Percentiles rank a stretch among this genome's conserved stretches.
These are phyloP conservation scores for Anoplopoma fimbria DNA, from an alignment of 2,113 vertebrate genomes.

Conservation along the genomic window DNA sequence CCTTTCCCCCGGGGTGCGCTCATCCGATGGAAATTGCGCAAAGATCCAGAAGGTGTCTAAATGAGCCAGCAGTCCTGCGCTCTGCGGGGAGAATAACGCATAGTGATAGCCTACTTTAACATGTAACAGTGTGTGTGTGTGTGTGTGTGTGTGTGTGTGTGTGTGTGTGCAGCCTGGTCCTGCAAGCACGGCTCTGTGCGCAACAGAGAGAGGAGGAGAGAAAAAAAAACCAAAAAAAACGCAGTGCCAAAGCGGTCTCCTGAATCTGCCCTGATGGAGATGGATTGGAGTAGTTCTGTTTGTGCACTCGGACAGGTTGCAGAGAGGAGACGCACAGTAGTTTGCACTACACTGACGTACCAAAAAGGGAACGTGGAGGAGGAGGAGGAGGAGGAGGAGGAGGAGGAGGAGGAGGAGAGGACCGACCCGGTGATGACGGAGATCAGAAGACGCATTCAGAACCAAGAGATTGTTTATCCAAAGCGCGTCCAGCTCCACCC, in stretches of 20 bases:
- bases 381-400: too few species aligned
- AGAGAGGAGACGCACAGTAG: conserved; percentile 1
- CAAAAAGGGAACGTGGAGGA: conserved; percentile 34
- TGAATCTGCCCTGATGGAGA: background rate
- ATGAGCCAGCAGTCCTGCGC: conserved; percentile 22
- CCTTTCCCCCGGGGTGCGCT: conserved; percentile 29
- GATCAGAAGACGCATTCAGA: conserved; percentile 34
- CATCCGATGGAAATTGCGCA: conserved; percentile 56
- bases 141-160: too few species aligned
- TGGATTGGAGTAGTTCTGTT: conserved; percentile 2
- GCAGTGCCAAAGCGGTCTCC: conserved; percentile 24
- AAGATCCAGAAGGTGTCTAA: conserved; percentile 13
- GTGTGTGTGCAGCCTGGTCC: conserved; percentile 19
- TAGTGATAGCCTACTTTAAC: conserved; percentile 27
- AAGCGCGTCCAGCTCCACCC: conserved; percentile 64
- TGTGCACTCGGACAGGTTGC: conserved; percentile 59
- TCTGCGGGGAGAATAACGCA: conserved; percentile 28
- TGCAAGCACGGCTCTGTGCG: conserved; percentile 47
- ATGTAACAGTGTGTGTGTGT: too few species aligned
- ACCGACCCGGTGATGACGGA: conserved; percentile 49
- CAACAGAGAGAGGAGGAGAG: conserved; percentile 36
- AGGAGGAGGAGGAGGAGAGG: background rate
- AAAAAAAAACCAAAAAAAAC: conserved; percentile 20
- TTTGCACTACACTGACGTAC: conserved; percentile 39
- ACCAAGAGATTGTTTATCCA: conserved; percentile 18